Percentiles rank a stretch among this genome's conserved stretches.
Evolutionary conservation across 1,140 invertebrate species (phyloP).

Genomic region (Caerostris darwini): DNA sequence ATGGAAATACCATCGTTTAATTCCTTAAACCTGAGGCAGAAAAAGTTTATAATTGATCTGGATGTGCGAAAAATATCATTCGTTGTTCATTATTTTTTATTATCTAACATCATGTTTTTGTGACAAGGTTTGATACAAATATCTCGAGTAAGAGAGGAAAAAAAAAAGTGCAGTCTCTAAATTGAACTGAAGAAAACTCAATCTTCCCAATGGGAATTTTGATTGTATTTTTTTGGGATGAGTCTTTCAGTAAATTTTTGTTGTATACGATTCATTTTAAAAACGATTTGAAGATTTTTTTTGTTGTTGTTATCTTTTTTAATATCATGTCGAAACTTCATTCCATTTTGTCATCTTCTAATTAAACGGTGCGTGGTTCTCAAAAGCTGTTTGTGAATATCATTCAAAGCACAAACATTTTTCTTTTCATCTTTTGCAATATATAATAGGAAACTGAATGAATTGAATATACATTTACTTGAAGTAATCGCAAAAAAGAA

Average conservation of each 20-base stretch:
- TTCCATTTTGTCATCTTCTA: constrained; percentile 33
- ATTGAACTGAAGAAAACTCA: constrained; percentile 11
- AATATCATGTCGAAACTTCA: neutral
- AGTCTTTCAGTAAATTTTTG: neutral
- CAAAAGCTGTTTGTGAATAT: neutral
- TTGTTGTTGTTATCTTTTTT: neutral
- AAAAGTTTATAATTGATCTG: neutral
- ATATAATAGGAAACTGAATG: neutral
- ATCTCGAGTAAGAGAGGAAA: neutral
- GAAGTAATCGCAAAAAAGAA: neutral
- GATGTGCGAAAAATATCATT: constrained; percentile 6
- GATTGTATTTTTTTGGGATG: neutral
- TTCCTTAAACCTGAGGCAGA: neutral
- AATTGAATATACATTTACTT: neutral
- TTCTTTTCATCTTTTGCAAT: neutral
- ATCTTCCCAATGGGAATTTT: neutral
- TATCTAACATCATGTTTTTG: constrained; percentile 3
- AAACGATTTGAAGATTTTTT: neutral
- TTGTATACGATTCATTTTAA: constrained; percentile 14
- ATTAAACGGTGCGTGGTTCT: constrained; percentile 19
- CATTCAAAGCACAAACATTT: neutral
- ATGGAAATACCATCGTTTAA: neutral
- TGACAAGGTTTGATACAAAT: constrained; percentile 4
- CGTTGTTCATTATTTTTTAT: constrained; percentile 6
- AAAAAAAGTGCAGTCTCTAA: neutral